These are phyloP conservation scores for Zygogramma bicolorata DNA, from an alignment of 2,888 invertebrate genomes.

Conservation along the genomic window DNA sequence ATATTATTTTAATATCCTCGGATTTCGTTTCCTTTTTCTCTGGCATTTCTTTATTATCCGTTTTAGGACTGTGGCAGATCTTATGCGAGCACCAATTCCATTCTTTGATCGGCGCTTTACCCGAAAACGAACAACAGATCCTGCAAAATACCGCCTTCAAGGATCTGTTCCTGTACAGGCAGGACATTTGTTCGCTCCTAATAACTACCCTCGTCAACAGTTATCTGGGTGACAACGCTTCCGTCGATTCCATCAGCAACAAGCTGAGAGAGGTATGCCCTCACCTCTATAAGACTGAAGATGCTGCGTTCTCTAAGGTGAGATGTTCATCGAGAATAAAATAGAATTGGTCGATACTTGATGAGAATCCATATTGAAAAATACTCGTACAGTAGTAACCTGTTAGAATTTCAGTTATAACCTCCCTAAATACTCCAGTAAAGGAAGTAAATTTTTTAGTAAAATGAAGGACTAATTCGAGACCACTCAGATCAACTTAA, in stretches of 20 bases:
- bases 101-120: constrained; percentile 78
- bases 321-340: constrained; percentile 31
- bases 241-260: constrained; percentile 90
- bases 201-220: constrained; percentile 89
- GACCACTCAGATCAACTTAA: no score
- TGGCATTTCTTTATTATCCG: no score
- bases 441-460: no score
- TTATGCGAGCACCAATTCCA: constrained; percentile 93
- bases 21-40: no score
- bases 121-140: constrained; percentile 75
- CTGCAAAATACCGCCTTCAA: constrained; percentile 76
- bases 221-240: constrained; percentile 95
- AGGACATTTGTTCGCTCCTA: constrained; percentile 80
- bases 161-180: constrained; percentile 83
- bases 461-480: no score
- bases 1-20: no score
- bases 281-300: constrained; percentile 92
- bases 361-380: no score
- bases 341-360: no score
- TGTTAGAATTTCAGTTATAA: no score
- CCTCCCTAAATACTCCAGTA: no score
- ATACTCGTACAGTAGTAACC: no score
- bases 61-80: constrained; percentile 85
- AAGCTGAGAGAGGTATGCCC: constrained; percentile 93
- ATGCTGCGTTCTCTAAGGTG: constrained; percentile 95